A percentile compares a stretch with the other conserved stretches of the same genome.
phyloP scores from a whole-genome alignment of 2,797 vertebrate species.

The Chrosomus eos region DNA sequence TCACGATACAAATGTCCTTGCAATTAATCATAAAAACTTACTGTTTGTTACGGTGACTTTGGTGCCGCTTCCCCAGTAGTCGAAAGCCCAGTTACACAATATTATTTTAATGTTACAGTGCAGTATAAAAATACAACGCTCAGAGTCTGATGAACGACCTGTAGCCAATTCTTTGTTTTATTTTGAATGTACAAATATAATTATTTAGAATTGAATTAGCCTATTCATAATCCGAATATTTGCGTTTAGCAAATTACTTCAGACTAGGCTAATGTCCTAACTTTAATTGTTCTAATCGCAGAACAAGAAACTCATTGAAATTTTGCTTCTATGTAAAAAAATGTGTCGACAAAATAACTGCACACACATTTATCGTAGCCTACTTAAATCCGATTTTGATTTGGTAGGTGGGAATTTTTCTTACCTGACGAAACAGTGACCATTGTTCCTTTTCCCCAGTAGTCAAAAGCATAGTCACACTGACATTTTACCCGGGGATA shows the following conservation, averaged over 20 bases:
- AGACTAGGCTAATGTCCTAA: not conserved
- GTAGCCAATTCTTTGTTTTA: not conserved
- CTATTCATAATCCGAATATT: not conserved
- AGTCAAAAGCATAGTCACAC: slow-evolving; percentile 61
- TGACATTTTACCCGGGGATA: not conserved
- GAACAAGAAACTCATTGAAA: not conserved
- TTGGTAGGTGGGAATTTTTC: not conserved
- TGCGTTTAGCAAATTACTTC: not conserved
- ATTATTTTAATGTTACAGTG: not conserved
- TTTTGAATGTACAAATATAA: not conserved
- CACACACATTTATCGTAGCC: not conserved
- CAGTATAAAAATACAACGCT: not conserved
- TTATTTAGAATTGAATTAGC: not conserved
- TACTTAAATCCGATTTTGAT: not conserved
- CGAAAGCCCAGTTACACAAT: slow-evolving; percentile 59
- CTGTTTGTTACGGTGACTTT: slow-evolving; percentile 73
- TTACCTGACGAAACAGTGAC: slow-evolving; percentile 70
- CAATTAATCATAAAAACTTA: slow-evolving; percentile 56
- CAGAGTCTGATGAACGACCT: not conserved
- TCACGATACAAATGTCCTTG: not conserved
- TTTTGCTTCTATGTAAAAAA: not conserved
- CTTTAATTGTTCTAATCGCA: not conserved
- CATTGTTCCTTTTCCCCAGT: slow-evolving; percentile 64
- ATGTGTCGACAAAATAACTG: not conserved
- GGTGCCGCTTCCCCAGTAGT: slow-evolving; percentile 72